Conservation (phyloP, 2,113 vertebrate genomes). For the Myocastor coypus region DNA sequence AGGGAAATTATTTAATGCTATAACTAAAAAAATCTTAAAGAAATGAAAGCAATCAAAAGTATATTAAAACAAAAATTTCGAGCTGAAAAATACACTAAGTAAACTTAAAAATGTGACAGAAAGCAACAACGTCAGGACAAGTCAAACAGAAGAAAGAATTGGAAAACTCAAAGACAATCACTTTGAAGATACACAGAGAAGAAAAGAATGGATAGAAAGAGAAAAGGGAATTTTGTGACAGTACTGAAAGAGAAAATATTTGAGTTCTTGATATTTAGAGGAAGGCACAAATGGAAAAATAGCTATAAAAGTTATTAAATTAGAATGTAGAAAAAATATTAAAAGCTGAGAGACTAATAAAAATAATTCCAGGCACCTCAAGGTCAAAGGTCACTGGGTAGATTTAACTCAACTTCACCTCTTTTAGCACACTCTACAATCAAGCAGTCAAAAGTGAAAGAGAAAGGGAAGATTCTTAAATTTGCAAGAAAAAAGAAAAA, state of each 20-base stretch:
- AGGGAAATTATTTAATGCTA: not conserved
- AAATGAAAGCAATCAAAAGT: not conserved
- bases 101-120: not conserved
- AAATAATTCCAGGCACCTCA: not conserved
- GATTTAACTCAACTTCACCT: not conserved
- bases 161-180: not conserved
- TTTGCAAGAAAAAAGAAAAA: not conserved
- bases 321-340: not conserved
- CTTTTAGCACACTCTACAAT: not conserved
- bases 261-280: not conserved
- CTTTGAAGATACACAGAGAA: not conserved
- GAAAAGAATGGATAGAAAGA: not conserved
- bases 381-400: not conserved
- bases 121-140: not conserved
- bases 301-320: not conserved
- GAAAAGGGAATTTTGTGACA: not conserved
- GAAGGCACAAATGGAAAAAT: not conserved
- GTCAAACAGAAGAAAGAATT: not conserved
- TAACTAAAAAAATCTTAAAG: not conserved
- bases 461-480: not conserved
- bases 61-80: not conserved
- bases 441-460: not conserved
- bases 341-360: not conserved
- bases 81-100: not conserved
- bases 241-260: not conserved